Percentiles rank a stretch among this genome's conserved stretches.
These are phyloP conservation scores for Parazoanthus atlanticus DNA, from an alignment of 92 coral and sea anemone genomes.

Conservation along the genomic window DNA sequence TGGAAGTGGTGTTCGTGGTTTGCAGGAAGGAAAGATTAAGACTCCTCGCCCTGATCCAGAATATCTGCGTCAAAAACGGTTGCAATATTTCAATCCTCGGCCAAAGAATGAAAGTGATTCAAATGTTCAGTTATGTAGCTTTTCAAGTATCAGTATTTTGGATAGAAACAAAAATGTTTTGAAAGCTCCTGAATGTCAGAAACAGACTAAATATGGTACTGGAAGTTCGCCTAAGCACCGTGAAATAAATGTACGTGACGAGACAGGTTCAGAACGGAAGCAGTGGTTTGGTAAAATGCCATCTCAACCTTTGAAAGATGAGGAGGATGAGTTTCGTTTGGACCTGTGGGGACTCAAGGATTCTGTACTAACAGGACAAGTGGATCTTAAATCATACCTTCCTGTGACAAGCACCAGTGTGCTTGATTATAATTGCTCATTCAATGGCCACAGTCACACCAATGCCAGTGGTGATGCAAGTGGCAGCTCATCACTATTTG, in stretches of 20 bases:
- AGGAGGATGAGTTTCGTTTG: conserved; percentile 67
- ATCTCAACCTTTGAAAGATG: conserved; percentile 44
- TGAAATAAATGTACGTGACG: neutral
- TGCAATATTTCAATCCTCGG: conserved; percentile 54
- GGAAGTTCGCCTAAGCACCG: neutral
- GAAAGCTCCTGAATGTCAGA: neutral
- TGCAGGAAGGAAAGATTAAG: neutral
- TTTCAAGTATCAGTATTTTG: neutral
- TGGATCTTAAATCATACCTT: conserved; percentile 64
- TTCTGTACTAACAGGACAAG: conserved; percentile 76
- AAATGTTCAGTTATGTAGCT: neutral
- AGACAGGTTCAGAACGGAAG: neutral
- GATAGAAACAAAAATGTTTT: conserved; percentile 7
- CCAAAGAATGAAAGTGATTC: conserved; percentile 8
- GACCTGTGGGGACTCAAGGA: conserved; percentile 88
- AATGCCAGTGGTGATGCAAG: neutral
- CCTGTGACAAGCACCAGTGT: neutral
- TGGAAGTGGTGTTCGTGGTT: neutral
- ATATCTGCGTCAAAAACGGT: conserved; percentile 75
- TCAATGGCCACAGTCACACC: neutral
- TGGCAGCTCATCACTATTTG: neutral
- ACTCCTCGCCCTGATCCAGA: conserved; percentile 69
- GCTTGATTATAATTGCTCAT: neutral
- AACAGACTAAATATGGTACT: neutral
- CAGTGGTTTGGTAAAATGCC: neutral